These are phyloP conservation scores for Valencia hispanica DNA, from an alignment of 2,797 vertebrate genomes.

Conservation along the genomic window DNA sequence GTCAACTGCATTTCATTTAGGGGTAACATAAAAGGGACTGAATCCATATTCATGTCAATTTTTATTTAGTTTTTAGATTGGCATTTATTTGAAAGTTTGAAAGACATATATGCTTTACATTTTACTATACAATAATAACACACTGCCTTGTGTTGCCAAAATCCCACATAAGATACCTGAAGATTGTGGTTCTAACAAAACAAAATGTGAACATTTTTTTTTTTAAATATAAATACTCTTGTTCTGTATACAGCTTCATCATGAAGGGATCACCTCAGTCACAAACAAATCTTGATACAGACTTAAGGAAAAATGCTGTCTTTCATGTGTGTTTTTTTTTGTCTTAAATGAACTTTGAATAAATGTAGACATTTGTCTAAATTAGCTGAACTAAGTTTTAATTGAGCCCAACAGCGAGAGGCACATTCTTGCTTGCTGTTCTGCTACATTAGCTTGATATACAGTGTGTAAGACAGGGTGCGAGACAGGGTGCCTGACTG, in stretches of 20 bases:
- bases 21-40: background rate
- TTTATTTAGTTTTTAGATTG: background rate
- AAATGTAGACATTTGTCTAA: constrained; percentile 10
- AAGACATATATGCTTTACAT: no score
- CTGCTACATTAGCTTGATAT: constrained; percentile 73
- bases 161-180: background rate
- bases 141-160: background rate
- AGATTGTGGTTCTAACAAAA: background rate
- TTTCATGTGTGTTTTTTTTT: background rate
- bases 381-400: constrained; percentile 59
- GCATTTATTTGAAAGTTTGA: background rate
- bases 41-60: background rate
- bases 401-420: constrained; percentile 69
- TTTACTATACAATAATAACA: background rate
- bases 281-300: background rate
- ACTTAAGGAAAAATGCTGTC: background rate
- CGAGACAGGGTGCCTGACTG: constrained; percentile 75
- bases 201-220: no score
- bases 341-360: constrained; percentile 13
- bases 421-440: constrained; percentile 60
- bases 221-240: background rate
- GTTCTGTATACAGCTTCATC: background rate
- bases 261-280: background rate
- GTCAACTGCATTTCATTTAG: background rate
- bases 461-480: constrained; percentile 73